A percentile compares a stretch with the other conserved stretches of the same genome.
Conservation (phyloP, 2,888 invertebrate genomes). For the Drymonia ruficornis region DNA sequence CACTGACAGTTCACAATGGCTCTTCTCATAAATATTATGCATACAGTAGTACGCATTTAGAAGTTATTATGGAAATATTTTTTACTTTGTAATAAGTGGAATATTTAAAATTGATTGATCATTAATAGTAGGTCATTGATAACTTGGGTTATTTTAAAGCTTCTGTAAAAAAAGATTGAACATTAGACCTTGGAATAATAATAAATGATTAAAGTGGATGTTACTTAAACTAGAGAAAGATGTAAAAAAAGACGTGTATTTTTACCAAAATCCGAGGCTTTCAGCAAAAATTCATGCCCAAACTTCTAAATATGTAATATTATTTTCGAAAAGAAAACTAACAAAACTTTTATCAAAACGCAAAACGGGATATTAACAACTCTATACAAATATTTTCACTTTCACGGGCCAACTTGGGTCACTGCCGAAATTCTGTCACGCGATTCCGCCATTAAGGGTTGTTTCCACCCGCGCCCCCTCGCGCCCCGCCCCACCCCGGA, state of each 20-base stretch:
- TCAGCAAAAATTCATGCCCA: no score
- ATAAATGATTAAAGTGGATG: no score
- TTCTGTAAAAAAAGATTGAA: no score
- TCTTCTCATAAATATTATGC: background rate
- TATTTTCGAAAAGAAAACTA: no score
- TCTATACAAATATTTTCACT: slow-evolving; percentile 78
- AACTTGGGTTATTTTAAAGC: no score
- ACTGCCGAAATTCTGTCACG: slow-evolving; percentile 85
- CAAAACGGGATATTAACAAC: slow-evolving; percentile 50
- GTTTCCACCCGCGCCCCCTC: slow-evolving; percentile 56
- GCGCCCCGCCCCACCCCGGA: slow-evolving; percentile 37
- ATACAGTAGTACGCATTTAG: slow-evolving; percentile 1
- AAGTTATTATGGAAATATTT: background rate
- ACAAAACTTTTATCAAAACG: slow-evolving; percentile 12
- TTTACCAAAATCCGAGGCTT: no score
- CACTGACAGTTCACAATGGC: slow-evolving; percentile 9
- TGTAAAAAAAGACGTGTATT: no score
- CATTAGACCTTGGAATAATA: no score
- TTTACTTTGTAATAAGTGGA: no score
- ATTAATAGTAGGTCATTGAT: no score
- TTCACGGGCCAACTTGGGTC: slow-evolving; percentile 79
- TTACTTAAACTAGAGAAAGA: no score
- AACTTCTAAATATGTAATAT: no score
- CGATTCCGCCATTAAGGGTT: slow-evolving; percentile 83
- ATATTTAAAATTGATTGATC: background rate